Evolutionary conservation across 2,888 invertebrate species (phyloP).

Genomic region (Lasius platythorax): DNA sequence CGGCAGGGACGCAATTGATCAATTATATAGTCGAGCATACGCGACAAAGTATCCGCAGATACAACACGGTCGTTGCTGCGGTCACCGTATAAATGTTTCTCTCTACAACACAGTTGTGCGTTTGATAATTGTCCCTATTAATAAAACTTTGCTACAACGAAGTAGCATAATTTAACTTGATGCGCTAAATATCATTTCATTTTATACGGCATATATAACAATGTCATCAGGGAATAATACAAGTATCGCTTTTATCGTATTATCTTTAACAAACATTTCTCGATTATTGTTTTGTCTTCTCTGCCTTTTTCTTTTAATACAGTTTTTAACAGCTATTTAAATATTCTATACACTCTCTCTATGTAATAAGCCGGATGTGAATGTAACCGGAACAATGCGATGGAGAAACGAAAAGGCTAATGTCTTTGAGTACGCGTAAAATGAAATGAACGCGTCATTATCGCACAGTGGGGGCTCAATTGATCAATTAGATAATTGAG

Average conservation of each 20-base stretch:
- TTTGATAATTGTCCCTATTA: slow-evolving; percentile 37
- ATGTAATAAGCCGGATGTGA: slow-evolving; percentile 9
- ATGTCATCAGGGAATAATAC: background rate
- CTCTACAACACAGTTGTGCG: slow-evolving; percentile 12
- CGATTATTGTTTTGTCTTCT: background rate
- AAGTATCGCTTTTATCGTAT: background rate
- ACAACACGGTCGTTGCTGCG: slow-evolving; percentile 22
- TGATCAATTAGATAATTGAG: slow-evolving; percentile 72
- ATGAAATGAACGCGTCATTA: slow-evolving; percentile 71
- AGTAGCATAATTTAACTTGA: slow-evolving; percentile 36
- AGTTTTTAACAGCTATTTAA: background rate
- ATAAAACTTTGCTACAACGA: slow-evolving; percentile 43
- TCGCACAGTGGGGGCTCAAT: slow-evolving; percentile 69
- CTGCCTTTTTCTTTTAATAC: background rate
- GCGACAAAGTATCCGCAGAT: slow-evolving; percentile 60
- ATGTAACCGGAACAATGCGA: slow-evolving; percentile 55
- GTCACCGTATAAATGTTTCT: slow-evolving; percentile 43
- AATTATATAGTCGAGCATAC: slow-evolving; percentile 71
- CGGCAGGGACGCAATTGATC: slow-evolving; percentile 72
- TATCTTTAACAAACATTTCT: background rate
- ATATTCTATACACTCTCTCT: background rate
- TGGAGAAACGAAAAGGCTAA: slow-evolving; percentile 58
- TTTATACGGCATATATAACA: background rate
- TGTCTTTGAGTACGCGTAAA: slow-evolving; percentile 62
- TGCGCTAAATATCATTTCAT: slow-evolving; percentile 29